Evolutionary conservation across 2,888 invertebrate species (phyloP), one percentile per base, ranked within the genome.

Genomic region (Lasius fuliginosus): DNA sequence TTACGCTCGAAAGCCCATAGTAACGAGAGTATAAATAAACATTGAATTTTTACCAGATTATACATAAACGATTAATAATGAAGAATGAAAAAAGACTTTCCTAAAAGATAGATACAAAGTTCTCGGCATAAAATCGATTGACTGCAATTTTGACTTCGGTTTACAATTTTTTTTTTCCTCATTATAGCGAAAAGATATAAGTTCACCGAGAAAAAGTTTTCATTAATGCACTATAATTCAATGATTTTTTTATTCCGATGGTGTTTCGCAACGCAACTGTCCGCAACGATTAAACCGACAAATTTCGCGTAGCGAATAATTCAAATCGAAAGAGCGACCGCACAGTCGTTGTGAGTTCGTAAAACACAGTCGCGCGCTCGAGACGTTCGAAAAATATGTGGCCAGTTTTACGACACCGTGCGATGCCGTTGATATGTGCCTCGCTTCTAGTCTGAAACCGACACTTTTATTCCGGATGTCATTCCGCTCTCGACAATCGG

Each of bases 341-440:
- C 64, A 30, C 64, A 30, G 58, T 12, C 12, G 76, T 49, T 23
- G 42, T 15, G 74, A 82, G 65, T 82, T 12, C n/a, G 74, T 76
- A 46, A 82, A 82, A 64, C 27, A 68, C 76, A 62, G 60, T 67
- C 42, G 75, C 79, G 58, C n/a, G 15, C 46, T 68, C 40, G 65
- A 69, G 79, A 79, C 82, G 60, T 76, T 67, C 49, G 82, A 86
- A 82, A 89, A 89, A 87, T 56, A 56, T 82, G 84, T 82, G 68
- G 76, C 53, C 75, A 46, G 65, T 82, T 89, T 89, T 89, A 89
- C 58, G 33, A 56, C 36, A 46, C 9, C n/a, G 40, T n/a, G 53
- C 49, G 60, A 58, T n/a, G 46, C 23, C 73, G 75, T 64, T 77
- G 89, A 58, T 40, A 58, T 18, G 42, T 71, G 40, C 56, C 83